These are phyloP conservation scores for Lytechinus pictus DNA, from an alignment of 35 echinoderm and acorn worm genomes.

Conservation along the genomic window DNA sequence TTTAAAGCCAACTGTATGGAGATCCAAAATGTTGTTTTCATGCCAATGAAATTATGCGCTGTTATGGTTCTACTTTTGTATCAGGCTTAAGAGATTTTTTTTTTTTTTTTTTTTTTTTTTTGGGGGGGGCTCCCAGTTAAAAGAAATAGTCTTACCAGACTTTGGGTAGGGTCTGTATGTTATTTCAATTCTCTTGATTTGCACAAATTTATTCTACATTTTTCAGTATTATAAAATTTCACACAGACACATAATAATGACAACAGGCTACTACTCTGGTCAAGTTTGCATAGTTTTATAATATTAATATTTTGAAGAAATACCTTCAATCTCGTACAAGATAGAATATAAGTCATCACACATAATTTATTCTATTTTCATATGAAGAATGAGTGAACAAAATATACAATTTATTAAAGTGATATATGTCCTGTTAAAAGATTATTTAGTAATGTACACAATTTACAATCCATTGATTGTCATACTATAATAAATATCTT, in stretches of 20 bases:
- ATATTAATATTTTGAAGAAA: background rate
- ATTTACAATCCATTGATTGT: background rate
- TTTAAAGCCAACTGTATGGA: no score
- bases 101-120: no score
- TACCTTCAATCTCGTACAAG: background rate
- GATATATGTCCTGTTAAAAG: background rate
- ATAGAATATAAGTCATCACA: background rate
- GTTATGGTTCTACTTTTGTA: no score
- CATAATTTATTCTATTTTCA: background rate
- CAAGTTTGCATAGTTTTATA: constrained; percentile 6
- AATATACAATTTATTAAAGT: background rate
- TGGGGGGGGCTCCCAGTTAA: no score
- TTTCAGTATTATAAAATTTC: background rate
- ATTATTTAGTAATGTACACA: background rate
- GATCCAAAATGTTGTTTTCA: no score
- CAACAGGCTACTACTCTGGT: background rate
- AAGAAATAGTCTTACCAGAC: no score
- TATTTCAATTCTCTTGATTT: no score
- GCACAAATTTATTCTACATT: no score
- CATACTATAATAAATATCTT: background rate
- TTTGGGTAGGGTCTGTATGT: no score
- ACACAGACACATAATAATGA: background rate
- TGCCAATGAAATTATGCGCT: no score
- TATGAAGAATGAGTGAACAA: background rate
- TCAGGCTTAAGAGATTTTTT: no score